A percentile compares a stretch with the other conserved stretches of the same genome.
Conservation (phyloP, 2,888 invertebrate genomes). For the Beris morrisii region DNA sequence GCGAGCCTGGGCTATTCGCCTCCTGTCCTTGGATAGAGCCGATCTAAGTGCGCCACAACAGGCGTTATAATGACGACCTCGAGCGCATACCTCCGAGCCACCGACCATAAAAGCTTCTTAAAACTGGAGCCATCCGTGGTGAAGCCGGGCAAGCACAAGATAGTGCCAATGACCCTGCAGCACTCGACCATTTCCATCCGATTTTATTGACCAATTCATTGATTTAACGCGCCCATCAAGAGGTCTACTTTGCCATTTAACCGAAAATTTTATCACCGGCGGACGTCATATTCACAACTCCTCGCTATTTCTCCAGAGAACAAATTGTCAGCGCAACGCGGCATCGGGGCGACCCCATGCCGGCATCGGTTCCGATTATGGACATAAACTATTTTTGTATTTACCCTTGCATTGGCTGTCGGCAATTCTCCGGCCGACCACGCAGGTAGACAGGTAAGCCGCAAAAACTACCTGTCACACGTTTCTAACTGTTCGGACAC, state of each 20-base stretch:
- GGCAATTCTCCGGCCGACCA: no score
- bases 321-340: neutral
- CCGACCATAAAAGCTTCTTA: no score
- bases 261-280: constrained; percentile 8
- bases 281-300: neutral
- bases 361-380: constrained; percentile 1
- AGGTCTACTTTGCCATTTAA: neutral
- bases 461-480: constrained; percentile 17
- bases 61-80: no score
- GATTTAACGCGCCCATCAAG: neutral
- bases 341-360: constrained; percentile 7
- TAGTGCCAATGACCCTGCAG: constrained; percentile 11
- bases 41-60: no score
- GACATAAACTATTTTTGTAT: constrained; percentile 7
- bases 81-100: no score
- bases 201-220: constrained; percentile 24
- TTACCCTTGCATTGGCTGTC: no score
- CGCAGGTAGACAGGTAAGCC: neutral
- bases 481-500: neutral
- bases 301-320: neutral
- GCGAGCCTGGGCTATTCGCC: no score
- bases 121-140: no score
- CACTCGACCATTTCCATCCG: neutral
- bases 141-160: neutral
- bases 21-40: no score